Percentiles rank a stretch among this genome's conserved stretches.
phyloP scores from a whole-genome alignment of 2,888 invertebrate species.

The Mycogona germanica region DNA sequence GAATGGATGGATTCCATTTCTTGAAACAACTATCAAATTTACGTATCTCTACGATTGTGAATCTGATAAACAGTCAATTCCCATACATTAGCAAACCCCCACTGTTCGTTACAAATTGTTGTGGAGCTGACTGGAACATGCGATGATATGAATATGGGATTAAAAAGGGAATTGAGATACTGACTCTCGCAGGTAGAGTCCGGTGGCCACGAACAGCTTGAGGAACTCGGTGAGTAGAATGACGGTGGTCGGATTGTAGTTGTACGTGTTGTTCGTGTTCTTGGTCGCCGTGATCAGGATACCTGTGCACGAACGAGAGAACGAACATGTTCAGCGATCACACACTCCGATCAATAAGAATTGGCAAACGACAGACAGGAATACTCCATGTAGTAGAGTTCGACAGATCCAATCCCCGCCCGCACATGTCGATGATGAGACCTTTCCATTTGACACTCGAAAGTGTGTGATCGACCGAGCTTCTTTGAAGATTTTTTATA shows the following conservation, averaged over 20 bases:
- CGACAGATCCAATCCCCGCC: neutral
- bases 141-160: constrained; percentile 1
- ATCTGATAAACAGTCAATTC: too few species aligned
- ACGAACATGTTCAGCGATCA: neutral
- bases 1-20: too few species aligned
- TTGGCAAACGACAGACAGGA: neutral
- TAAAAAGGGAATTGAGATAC: constrained; percentile 14
- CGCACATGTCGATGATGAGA: neutral
- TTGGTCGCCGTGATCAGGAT: constrained; percentile 85
- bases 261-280: constrained; percentile 61
- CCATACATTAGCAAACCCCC: too few species aligned
- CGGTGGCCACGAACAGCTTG: constrained; percentile 59
- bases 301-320: constrained; percentile 45
- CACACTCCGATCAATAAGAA: too few species aligned
- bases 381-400: neutral
- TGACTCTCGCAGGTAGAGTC: constrained; percentile 44
- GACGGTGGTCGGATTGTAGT: constrained; percentile 70
- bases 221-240: constrained; percentile 77
- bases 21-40: too few species aligned
- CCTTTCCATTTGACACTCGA: neutral
- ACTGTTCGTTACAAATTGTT: too few species aligned
- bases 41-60: too few species aligned
- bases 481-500: neutral
- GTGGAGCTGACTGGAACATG: too few species aligned
- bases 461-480: neutral